A percentile compares a stretch with the other conserved stretches of the same genome.
Conservation (phyloP, 2,888 invertebrate genomes). For the Tanytarsus gracilentus region DNA sequence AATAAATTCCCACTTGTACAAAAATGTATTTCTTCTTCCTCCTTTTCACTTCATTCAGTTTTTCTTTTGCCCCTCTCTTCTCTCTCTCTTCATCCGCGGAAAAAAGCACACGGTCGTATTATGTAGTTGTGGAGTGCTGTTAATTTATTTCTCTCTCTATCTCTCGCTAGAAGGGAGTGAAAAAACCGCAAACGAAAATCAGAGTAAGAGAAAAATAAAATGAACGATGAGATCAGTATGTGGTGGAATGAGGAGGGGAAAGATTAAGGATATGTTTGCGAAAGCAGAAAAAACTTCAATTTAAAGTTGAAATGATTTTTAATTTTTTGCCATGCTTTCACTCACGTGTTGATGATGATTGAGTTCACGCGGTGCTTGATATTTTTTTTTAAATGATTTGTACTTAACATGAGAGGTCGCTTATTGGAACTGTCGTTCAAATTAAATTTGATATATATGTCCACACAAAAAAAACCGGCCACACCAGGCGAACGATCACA, state of each 20-base stretch:
- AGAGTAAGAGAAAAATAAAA: not conserved
- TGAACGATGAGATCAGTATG: not conserved
- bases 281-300: too few relatives aligned
- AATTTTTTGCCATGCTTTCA: too few relatives aligned
- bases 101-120: not conserved
- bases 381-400: too few relatives aligned
- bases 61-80: not conserved
- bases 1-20: slow-evolving; percentile 18
- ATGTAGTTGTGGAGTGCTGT: slow-evolving; percentile 1
- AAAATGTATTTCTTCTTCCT: not conserved
- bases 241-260: not conserved
- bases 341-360: too few relatives aligned
- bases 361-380: too few relatives aligned
- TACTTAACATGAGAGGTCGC: too few relatives aligned
- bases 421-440: too few relatives aligned
- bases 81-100: not conserved
- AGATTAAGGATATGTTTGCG: too few relatives aligned
- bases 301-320: too few relatives aligned
- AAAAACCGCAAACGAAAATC: slow-evolving; percentile 7
- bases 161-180: not conserved
- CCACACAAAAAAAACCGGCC: too few relatives aligned
- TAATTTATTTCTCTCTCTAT: not conserved
- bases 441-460: too few relatives aligned
- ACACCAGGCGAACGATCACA: too few relatives aligned
- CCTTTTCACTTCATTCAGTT: not conserved